Evolutionary conservation across 2,113 vertebrate species (phyloP).

Genomic region (Noturus placidus): DNA sequence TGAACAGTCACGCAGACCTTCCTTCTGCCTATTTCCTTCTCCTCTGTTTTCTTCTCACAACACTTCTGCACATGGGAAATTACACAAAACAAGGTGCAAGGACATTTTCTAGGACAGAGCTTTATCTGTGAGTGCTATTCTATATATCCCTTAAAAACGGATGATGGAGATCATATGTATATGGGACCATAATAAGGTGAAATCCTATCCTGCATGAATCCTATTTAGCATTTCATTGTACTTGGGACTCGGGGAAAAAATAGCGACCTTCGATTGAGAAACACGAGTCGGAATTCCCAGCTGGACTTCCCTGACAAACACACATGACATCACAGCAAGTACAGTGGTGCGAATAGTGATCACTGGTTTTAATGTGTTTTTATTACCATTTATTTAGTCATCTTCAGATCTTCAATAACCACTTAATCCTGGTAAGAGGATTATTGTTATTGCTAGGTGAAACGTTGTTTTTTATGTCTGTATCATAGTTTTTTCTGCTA

Average conservation of each 20-base stretch:
- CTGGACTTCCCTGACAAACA: not conserved
- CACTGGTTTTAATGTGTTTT: not conserved
- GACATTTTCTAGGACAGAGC: not conserved
- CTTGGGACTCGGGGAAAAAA: not conserved
- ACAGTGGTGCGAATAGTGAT: not conserved
- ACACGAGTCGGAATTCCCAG: not conserved
- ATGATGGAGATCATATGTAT: not conserved
- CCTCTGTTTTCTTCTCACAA: constrained; percentile 1
- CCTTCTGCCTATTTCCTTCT: constrained; percentile 20
- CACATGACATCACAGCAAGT: not conserved
- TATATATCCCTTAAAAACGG: not conserved
- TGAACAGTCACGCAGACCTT: constrained; percentile 34
- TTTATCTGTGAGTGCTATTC: not conserved
- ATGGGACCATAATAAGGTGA: not conserved
- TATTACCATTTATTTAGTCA: not conserved
- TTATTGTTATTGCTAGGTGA: not conserved
- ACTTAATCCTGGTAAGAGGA: not conserved
- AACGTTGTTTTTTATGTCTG: not conserved
- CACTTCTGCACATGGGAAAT: constrained; percentile 7
- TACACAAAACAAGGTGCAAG: not conserved
- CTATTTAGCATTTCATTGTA: not conserved
- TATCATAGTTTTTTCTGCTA: not conserved
- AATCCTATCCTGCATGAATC: not conserved
- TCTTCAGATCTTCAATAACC: not conserved
- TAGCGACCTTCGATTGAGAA: not conserved